Evolutionary conservation across 2,113 vertebrate species (phyloP).

Genomic region (Hippotragus niger): DNA sequence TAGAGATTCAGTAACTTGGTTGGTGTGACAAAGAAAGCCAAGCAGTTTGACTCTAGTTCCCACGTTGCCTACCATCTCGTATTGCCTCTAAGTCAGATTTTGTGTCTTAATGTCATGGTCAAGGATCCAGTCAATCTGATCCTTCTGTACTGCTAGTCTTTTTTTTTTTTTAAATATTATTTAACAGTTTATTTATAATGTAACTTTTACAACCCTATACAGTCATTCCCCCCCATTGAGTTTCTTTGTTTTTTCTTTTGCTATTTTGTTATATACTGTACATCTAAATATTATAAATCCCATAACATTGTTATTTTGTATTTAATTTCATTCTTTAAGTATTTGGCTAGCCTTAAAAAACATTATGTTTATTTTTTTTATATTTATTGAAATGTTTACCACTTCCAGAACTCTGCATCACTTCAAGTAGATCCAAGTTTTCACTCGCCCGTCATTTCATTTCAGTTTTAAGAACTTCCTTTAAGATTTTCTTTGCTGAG

Average conservation of each 20-base stretch:
- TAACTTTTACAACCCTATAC: neutral
- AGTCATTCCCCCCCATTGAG: neutral
- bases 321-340: neutral
- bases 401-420: neutral
- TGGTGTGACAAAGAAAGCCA: neutral
- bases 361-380: neutral
- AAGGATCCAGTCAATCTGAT: neutral
- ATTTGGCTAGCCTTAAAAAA: neutral
- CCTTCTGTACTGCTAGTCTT: neutral
- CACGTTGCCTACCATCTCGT: neutral
- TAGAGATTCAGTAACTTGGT: neutral
- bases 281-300: neutral
- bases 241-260: neutral
- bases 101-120: neutral
- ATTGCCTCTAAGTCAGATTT: neutral
- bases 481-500: neutral
- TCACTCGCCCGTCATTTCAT: neutral
- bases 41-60: neutral
- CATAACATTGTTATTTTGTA: neutral
- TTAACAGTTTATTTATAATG: neutral
- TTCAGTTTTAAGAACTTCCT: neutral
- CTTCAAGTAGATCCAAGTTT: neutral
- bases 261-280: neutral
- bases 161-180: neutral
- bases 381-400: neutral